These are phyloP conservation scores for Gallinago jamesoni DNA, from an alignment of 2,113 vertebrate genomes.

Conservation along the genomic window DNA sequence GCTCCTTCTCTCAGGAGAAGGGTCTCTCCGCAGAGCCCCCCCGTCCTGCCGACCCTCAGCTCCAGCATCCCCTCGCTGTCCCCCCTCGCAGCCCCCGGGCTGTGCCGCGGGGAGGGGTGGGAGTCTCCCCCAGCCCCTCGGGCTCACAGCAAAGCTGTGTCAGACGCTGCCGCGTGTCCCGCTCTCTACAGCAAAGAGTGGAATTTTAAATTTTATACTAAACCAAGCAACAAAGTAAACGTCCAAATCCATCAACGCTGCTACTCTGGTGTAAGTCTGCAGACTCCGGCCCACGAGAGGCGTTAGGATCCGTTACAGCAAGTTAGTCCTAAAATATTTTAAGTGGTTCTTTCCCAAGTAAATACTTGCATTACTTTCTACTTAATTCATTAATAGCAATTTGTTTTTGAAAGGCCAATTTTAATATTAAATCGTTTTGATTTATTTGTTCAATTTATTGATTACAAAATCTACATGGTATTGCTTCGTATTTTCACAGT, in stretches of 20 bases:
- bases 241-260: not conserved
- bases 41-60: constrained; percentile 70
- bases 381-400: not conserved
- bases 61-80: not conserved
- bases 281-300: not conserved
- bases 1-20: constrained; percentile 63
- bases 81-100: not conserved
- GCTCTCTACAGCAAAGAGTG: not conserved
- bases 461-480: constrained; percentile 46
- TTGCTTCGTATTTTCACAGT: constrained; percentile 62
- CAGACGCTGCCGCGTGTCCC: not conserved
- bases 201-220: not conserved
- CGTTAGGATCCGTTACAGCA: not conserved
- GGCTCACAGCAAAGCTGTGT: not conserved
- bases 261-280: not conserved
- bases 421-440: constrained; percentile 13
- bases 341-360: constrained; percentile 1
- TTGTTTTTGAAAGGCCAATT: constrained; percentile 41
- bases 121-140: not conserved
- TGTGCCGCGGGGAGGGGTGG: not conserved
- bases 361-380: constrained; percentile 24
- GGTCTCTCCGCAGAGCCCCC: constrained; percentile 72
- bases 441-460: not conserved
- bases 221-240: not conserved
- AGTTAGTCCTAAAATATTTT: not conserved